These are phyloP conservation scores for Porites australiensis DNA, from an alignment of 64 coral and sea anemone species.

Conservation along the genomic window DNA sequence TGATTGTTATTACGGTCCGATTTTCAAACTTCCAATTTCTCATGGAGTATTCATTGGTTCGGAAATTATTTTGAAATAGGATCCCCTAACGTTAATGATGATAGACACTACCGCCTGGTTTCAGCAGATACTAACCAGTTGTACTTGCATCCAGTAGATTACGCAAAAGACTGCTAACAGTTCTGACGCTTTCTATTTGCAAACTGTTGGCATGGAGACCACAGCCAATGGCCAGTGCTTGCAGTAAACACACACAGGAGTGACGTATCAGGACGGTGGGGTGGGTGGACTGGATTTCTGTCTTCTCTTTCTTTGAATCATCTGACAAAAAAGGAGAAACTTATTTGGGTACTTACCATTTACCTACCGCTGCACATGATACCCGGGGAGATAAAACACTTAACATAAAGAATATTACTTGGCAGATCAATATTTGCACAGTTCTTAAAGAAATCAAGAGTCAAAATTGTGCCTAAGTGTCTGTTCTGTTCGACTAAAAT, in stretches of 20 bases:
- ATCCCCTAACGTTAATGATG: no score
- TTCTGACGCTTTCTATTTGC: slow-evolving; percentile 74
- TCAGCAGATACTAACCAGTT: not conserved
- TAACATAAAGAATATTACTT: no score
- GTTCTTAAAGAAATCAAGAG: no score
- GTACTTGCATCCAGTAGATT: slow-evolving; percentile 86
- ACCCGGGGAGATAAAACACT: no score
- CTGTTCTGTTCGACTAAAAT: no score
- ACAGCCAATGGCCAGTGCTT: slow-evolving; percentile 75
- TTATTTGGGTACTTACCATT: not conserved
- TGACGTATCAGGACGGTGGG: slow-evolving; percentile 89
- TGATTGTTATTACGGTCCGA: no score
- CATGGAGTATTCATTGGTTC: no score
- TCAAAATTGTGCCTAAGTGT: no score
- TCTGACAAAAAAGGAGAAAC: slow-evolving; percentile 40
- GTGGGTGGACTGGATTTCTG: slow-evolving; percentile 82
- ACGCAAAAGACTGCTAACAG: slow-evolving; percentile 82
- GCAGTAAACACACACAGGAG: slow-evolving; percentile 84
- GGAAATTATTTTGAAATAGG: no score
- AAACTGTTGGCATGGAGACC: slow-evolving; percentile 89
- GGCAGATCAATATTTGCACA: no score
- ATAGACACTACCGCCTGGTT: no score
- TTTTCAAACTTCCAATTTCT: no score
- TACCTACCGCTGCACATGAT: not conserved
- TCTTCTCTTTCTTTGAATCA: slow-evolving; percentile 92